A percentile compares a stretch with the other conserved stretches of the same genome.
Conservation (phyloP, 2,888 invertebrate genomes). For the Dicranocentrus wangi region DNA sequence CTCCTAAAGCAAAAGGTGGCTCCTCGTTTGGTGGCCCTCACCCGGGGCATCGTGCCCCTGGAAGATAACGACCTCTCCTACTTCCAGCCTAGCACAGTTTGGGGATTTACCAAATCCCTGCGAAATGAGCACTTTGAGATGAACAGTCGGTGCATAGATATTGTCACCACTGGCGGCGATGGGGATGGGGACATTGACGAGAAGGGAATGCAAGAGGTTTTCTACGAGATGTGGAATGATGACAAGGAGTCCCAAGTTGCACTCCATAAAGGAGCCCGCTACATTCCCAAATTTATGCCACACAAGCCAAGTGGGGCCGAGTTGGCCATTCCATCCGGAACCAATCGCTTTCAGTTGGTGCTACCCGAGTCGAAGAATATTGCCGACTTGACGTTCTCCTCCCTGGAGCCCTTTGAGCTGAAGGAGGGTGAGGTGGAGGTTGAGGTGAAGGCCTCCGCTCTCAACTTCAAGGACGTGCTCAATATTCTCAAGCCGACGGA, state of each 20-base stretch:
- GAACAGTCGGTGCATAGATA: conserved; percentile 6
- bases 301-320: too few relatives aligned
- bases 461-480: conserved; percentile 40
- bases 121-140: conserved; percentile 3
- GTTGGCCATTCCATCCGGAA: not conserved
- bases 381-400: not conserved
- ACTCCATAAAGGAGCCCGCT: not conserved
- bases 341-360: not conserved
- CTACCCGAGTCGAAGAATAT: conserved; percentile 1
- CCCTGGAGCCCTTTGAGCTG: not conserved
- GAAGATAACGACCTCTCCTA: not conserved
- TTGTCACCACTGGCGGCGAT: not conserved
- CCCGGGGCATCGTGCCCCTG: not conserved
- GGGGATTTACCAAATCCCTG: conserved; percentile 16
- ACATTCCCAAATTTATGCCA: not conserved
- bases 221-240: conserved; percentile 1
- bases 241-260: conserved; percentile 16
- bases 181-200: not conserved
- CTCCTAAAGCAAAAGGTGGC: not conserved
- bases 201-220: not conserved
- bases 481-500: conserved; percentile 25
- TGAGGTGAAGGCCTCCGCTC: not conserved
- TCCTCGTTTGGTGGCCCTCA: not conserved
- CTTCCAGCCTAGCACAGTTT: not conserved
- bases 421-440: conserved; percentile 27